Percentiles rank a stretch among this genome's conserved stretches.
Evolutionary conservation across 2,113 vertebrate genomes (phyloP).

Genomic region (Centrocercus urophasianus): DNA sequence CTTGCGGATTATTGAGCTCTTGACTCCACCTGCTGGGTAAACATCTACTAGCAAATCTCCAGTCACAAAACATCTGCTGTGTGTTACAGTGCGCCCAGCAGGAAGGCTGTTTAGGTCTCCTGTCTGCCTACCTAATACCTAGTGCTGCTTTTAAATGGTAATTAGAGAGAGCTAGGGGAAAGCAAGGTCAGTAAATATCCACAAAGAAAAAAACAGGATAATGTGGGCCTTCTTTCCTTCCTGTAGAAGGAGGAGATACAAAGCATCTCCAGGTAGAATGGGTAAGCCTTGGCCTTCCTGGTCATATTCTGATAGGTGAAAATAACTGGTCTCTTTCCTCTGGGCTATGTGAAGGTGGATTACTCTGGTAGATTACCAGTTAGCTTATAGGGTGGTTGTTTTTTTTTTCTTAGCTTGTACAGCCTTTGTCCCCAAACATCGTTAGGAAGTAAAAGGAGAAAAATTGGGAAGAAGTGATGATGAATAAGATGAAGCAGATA

Average conservation of each 20-base stretch:
- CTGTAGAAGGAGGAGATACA: neutral
- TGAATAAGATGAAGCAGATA: neutral
- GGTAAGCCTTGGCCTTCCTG: neutral
- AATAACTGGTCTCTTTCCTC: neutral
- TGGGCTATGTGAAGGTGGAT: neutral
- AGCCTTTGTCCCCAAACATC: neutral
- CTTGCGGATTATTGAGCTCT: conserved; percentile 27
- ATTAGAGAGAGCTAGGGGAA: neutral
- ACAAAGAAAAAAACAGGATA: neutral
- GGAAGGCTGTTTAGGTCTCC: neutral
- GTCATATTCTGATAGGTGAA: neutral
- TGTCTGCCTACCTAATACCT: neutral
- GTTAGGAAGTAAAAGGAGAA: neutral
- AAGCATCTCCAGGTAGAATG: neutral
- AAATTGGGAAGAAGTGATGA: neutral
- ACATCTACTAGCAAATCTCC: conserved; percentile 5
- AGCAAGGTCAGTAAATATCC: neutral
- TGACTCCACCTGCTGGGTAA: conserved; percentile 71
- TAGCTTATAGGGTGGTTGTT: neutral
- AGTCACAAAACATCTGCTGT: neutral
- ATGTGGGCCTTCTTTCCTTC: neutral
- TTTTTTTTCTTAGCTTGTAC: neutral
- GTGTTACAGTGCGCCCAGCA: neutral
- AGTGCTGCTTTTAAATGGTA: neutral
- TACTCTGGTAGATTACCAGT: neutral